Base-by-base conservation (phyloP, 2,888 invertebrate species). In the Myathropa florea region DNA sequence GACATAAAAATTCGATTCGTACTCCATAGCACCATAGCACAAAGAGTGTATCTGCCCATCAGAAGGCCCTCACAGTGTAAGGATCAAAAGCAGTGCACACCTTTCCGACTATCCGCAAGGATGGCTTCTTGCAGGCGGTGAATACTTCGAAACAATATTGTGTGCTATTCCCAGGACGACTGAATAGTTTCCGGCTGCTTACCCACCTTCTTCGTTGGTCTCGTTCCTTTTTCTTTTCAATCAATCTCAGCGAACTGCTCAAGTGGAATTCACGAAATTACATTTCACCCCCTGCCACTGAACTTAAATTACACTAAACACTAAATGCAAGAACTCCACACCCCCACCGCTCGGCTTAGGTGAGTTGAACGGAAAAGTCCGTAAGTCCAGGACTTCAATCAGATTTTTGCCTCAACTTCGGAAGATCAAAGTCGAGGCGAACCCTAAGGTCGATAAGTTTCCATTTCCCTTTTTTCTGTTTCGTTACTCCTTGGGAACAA, bases 381-480 rank as follows among this genome's bases (percentile, higher is more conserved):
- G 21, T 65, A 72, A 80, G 72, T 73, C 65, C 36, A 55, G 9
- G 60, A 59, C 53, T 60, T 80, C 80, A 80, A 80, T 80, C 72
- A 53, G 80, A 80, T 67, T 73, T 53, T 72, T 53, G 72, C 72
- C 73, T 55, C 33, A 65, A 67, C 72, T 67, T 55, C 33, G 10
- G 36, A 59, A 72, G 72, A 79, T 79, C 79, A 79, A 79, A 79
- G 78, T 71, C 57, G 61, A 70, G 57, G 46, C 30, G 60, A 72
- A 72, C 60, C 65, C 78, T 71, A 59, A 78, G 78, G n/a, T n/a
- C 36, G 63, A 57, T 55, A 55, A 70, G 55, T 33, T 60, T 72
- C 30, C 21, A 23, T 55, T 21, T 24, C 24, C 57, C 14, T 26
- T 26, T 23, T 24, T 23, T 23, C 23, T 28, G 21, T 21, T 63